These are phyloP conservation scores for Sycobia sp. DNA, from an alignment of 1,140 invertebrate genomes.

Conservation along the genomic window DNA sequence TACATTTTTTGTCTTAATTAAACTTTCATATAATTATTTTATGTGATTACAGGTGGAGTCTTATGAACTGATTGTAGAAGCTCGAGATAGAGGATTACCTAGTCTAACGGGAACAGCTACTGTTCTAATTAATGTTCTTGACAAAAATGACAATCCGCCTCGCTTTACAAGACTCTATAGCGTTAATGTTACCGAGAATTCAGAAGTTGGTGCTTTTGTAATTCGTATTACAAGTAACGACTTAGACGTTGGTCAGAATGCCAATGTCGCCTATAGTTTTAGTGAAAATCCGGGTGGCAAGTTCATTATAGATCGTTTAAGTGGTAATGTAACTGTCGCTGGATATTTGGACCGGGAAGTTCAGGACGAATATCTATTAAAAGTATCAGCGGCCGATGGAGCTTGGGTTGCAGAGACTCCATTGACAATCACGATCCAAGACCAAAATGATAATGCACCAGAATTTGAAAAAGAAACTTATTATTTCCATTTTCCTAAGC, in stretches of 20 bases:
- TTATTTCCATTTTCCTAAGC: constrained; percentile 88
- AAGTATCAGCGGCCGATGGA: constrained; percentile 85
- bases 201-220: constrained; percentile 89
- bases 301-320: constrained; percentile 85
- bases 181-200: constrained; percentile 94
- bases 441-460: constrained; percentile 93
- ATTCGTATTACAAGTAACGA: constrained; percentile 91
- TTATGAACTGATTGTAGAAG: constrained; percentile 85
- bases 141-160: constrained; percentile 95
- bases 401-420: constrained; percentile 88
- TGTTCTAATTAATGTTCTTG: constrained; percentile 81
- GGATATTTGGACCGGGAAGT: constrained; percentile 83
- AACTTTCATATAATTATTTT: neutral
- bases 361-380: constrained; percentile 88
- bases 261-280: constrained; percentile 87
- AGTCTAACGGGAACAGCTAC: constrained; percentile 80
- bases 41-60: constrained; percentile 62
- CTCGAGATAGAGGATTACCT: constrained; percentile 84
- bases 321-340: constrained; percentile 90
- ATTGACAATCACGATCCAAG: constrained; percentile 89
- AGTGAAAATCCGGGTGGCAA: constrained; percentile 86
- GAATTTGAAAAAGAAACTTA: constrained; percentile 88
- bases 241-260: constrained; percentile 83
- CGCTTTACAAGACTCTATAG: constrained; percentile 90
- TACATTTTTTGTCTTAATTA: neutral